A percentile compares a stretch with the other conserved stretches of the same genome.
phyloP scores from a whole-genome alignment of 2,797 vertebrate species.

The Smutsia temminckii region DNA sequence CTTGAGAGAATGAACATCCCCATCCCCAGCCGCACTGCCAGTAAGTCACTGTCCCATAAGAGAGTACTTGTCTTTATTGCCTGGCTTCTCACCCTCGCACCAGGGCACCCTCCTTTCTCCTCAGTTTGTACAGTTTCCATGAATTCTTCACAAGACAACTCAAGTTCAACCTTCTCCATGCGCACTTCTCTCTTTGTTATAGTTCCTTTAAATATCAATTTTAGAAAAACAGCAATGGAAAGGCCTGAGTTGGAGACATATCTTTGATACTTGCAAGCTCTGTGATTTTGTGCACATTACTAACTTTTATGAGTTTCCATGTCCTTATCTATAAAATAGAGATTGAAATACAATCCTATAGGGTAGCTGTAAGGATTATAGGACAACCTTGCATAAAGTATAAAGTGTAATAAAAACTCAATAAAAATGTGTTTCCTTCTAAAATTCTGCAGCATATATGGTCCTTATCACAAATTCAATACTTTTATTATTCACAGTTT shows the following conservation, averaged over 20 bases:
- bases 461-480: not conserved
- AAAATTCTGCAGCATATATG: not conserved
- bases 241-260: not conserved
- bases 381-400: slow-evolving; percentile 31
- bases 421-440: slow-evolving; percentile 62
- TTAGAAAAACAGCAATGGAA: not conserved
- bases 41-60: not conserved
- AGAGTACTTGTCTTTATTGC: not conserved
- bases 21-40: not conserved
- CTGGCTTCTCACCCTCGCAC: not conserved
- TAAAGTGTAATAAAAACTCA: slow-evolving; percentile 60
- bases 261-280: not conserved
- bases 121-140: not conserved
- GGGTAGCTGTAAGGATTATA: slow-evolving; percentile 29
- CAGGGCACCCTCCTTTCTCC: not conserved
- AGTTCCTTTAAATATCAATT: slow-evolving; percentile 6
- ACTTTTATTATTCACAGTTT: slow-evolving; percentile 2
- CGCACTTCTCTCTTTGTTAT: not conserved
- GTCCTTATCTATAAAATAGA: slow-evolving; percentile 48
- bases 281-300: not conserved
- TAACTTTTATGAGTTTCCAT: not conserved
- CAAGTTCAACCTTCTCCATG: not conserved
- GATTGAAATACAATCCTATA: slow-evolving; percentile 33
- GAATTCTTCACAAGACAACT: slow-evolving; percentile 9
- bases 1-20: not conserved